Base-by-base conservation (phyloP, 2,113 vertebrate species). In the Condylura cristata region DNA sequence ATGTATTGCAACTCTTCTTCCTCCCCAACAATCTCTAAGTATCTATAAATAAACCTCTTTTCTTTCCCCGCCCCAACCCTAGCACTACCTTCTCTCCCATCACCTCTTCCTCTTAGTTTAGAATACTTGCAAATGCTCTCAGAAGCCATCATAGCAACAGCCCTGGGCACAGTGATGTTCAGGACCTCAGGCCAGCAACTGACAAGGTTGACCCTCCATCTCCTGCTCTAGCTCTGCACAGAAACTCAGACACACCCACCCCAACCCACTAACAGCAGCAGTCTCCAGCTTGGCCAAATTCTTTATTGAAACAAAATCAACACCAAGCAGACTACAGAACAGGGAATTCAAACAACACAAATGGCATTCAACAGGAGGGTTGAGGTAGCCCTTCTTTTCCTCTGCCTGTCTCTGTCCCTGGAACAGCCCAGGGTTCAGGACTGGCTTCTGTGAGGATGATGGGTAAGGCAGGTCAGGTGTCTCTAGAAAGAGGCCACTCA, bases 301-400 rank as follows among this genome's bases (percentile, higher is more conserved):
- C 32, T 97, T 97, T 97, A 97, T 90, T 97, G 85, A 97, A 93
- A 75, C 60, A 84, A 95, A 85, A 46, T 37, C 83, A 93, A 96
- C 91, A 75, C 32, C 44, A 81, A 89, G 37, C 81, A 94, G 71
- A 86, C 1, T n/a, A 41, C 6, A 68, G 48, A 84, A 91, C 70
- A 94, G 53, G 75, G 78, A 93, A 93, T 30, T 41, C 48, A 86
- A 92, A 89, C 39, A 83, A 26, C 68, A 13, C 26, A 51, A 28
- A 20, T 5, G 5, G 48, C 48, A 51, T 16, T 51, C 48, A 51
- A 51, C 48, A 51, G 48, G 46, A 26, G 13, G 4, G 11, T 6
- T 60, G 51, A 39, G 53, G 18, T 34, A 24, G 51, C 39, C 12
- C 0, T 48, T 10, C 51, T 32, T 37, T 32, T 56, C 90, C 68